Base-by-base conservation (phyloP, 1,140 invertebrate genomes). In the Diprion similis region DNA sequence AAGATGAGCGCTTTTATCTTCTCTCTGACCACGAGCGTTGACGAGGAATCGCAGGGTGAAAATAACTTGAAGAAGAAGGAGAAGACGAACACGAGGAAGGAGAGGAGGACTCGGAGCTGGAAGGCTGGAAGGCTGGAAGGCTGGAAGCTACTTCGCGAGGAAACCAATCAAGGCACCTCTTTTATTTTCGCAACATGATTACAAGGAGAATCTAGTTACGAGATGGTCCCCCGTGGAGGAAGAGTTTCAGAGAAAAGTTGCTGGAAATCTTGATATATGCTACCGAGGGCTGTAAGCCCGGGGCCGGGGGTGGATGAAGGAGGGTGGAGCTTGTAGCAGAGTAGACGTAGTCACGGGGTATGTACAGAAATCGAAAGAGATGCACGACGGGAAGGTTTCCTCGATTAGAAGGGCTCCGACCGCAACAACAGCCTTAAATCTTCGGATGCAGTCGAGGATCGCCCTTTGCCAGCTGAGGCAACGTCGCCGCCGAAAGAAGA, bases 111-210 rank as follows among this genome's bases (percentile, higher is more conserved):
- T 6, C 24, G 24, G 24, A 37, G 24, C 24, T 37, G 24, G 24
- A 37, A 37, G 24, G n/a, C n/a, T n/a, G n/a, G n/a, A 51, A 51
- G 48, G 48, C 15, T 15, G 48, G 1, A 51, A 1, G 48, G 51
- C 11, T 59, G 51, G 51, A 4, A 9, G 51, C 51, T 59, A 59
- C 51, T 59, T 9, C 11, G 51, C 51, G 11, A 59, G 51, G 51
- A 59, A 59, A 59, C 51, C 51, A 59, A 59, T 59, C 51, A 59
- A 17, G 51, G 51, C 51, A 15, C n/a, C 51, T 59, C 51, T 59
- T 59, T 59, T 59, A 59, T 59, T 59, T 59, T 59, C 51, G n/a
- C 51, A 59, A 59, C 51, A 59, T 59, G 51, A 59, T 59, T 59
- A 59, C 51, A 59, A 9, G n/a, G 51, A 59, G 51, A 59, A 59